Evolutionary conservation across 2,113 vertebrate genomes (phyloP).

Genomic region (Saimiri boliviensis): DNA sequence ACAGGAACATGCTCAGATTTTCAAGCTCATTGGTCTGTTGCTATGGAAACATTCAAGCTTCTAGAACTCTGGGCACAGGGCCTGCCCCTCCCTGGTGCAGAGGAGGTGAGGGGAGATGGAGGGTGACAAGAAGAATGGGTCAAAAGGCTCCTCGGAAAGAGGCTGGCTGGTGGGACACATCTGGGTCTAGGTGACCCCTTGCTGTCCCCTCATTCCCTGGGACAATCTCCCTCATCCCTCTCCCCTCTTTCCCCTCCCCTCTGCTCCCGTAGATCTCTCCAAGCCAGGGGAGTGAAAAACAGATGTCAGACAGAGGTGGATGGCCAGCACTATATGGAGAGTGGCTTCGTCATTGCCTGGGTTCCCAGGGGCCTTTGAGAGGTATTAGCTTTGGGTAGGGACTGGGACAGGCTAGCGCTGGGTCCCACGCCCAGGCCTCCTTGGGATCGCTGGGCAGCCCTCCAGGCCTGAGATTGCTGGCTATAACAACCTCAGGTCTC

Average conservation of each 20-base stretch:
- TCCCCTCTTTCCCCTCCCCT: background rate
- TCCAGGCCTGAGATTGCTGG: background rate
- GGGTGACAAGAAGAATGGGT: background rate
- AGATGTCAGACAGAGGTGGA: background rate
- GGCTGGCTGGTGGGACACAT: background rate
- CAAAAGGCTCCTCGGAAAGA: background rate
- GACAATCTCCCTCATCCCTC: background rate
- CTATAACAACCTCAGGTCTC: background rate
- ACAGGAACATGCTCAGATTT: conserved; percentile 39
- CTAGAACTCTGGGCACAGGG: conserved; percentile 42
- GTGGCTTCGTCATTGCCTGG: background rate
- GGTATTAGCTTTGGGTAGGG: background rate
- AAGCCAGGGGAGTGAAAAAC: background rate
- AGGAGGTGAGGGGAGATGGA: conserved; percentile 5
- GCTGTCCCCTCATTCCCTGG: background rate
- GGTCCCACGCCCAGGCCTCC: background rate
- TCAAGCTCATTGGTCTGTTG: conserved; percentile 40
- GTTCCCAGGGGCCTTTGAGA: background rate
- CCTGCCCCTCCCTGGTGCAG: conserved; percentile 23
- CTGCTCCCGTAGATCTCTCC: background rate
- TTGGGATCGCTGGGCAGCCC: background rate
- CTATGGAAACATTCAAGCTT: conserved; percentile 70
- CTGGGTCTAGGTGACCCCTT: background rate
- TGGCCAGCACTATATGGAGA: background rate
- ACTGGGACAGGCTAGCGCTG: background rate